A percentile compares a stretch with the other conserved stretches of the same genome.
Conservation (phyloP, 2,797 vertebrate genomes). For the Syncerus caffer region DNA sequence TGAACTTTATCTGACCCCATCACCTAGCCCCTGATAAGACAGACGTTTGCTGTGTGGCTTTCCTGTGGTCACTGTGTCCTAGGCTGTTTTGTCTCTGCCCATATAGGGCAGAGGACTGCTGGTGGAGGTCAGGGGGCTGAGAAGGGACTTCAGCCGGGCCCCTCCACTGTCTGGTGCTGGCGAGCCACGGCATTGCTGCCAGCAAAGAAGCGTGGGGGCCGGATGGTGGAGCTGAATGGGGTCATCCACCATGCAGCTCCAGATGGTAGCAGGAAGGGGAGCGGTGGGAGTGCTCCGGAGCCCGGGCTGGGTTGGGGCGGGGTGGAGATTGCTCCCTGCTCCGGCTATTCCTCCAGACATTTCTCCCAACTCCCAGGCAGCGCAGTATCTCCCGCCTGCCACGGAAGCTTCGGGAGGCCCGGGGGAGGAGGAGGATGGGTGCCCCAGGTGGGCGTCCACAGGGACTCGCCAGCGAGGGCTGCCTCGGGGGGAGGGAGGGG, state of each 20-base stretch:
- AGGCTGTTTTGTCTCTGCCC: background rate
- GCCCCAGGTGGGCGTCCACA: background rate
- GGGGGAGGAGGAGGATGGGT: background rate
- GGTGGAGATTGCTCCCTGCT: background rate
- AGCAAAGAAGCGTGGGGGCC: background rate
- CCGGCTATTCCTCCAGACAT: background rate
- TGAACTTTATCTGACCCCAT: background rate
- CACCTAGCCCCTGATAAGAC: background rate
- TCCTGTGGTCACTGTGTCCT: background rate
- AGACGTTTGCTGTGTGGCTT: background rate
- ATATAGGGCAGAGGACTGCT: background rate
- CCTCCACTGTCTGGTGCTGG: accelerated
- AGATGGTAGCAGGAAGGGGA: background rate
- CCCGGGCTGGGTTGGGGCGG: background rate
- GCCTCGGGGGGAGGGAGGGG: background rate
- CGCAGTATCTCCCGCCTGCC: background rate
- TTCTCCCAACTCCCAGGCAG: background rate
- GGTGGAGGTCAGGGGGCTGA: background rate
- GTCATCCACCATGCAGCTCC: background rate
- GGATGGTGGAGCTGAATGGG: background rate
- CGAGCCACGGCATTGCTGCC: background rate
- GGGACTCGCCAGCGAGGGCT: background rate
- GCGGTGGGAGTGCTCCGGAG: background rate
- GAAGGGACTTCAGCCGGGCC: background rate
- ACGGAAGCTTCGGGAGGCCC: background rate